Percentiles rank a stretch among this genome's conserved stretches.
Conservation (phyloP, 2,888 invertebrate species). For the Diaperis boleti region DNA sequence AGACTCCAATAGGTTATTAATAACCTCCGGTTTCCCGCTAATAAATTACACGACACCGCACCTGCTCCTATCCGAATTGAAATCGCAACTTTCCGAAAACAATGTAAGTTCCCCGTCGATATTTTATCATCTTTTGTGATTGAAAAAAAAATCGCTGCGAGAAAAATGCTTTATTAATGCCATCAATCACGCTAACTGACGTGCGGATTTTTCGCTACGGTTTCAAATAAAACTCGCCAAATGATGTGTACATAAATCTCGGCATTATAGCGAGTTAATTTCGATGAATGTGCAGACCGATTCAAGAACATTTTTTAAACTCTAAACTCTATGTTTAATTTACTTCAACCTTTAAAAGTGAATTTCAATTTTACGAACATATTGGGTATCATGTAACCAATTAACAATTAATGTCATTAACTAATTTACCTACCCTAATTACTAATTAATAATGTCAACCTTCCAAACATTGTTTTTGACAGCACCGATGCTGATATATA, state of each 20-base stretch:
- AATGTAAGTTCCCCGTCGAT: conserved; percentile 4
- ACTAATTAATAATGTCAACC: no score
- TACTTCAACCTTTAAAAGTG: no score
- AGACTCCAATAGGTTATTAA: not conserved
- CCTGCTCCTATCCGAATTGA: not conserved
- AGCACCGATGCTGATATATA: no score
- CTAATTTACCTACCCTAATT: no score
- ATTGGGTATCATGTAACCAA: no score
- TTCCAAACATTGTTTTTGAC: no score
- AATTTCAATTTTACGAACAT: no score
- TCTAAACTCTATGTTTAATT: no score
- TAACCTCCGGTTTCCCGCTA: not conserved
- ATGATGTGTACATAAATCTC: conserved; percentile 31
- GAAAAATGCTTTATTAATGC: conserved; percentile 38
- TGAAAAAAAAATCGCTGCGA: conserved; percentile 12
- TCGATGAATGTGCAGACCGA: no score
- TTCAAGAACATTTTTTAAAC: no score
- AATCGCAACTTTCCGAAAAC: conserved; percentile 6
- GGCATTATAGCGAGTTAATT: conserved; percentile 20
- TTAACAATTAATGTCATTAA: no score
- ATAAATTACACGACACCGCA: not conserved
- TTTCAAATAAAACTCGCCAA: conserved; percentile 30
- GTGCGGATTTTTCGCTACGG: conserved; percentile 14
- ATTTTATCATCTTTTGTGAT: conserved; percentile 33
- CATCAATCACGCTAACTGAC: conserved; percentile 34